phyloP scores from a whole-genome alignment of 2,797 vertebrate genomes.

The Sebastes itinus region DNA sequence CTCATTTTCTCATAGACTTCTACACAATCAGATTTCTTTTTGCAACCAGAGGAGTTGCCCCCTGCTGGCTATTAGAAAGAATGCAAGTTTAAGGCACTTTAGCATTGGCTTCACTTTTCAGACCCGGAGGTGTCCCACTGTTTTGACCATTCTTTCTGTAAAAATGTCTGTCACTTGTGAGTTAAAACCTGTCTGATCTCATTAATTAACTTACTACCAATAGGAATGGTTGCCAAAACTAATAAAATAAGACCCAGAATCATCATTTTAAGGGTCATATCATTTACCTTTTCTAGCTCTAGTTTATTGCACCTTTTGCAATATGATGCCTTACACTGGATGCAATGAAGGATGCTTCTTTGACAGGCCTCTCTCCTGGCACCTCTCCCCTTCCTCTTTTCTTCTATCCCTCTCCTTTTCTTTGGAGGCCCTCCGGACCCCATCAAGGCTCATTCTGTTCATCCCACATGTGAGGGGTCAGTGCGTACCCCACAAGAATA shows the following conservation, averaged over 20 bases:
- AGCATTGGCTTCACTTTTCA: too few species aligned
- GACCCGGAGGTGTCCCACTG: too few species aligned
- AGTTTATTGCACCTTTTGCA: not conserved
- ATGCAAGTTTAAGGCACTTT: too few species aligned
- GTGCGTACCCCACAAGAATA: constrained; percentile 71
- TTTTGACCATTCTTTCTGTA: too few species aligned
- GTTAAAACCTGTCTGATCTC: not conserved
- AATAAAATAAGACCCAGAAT: not conserved
- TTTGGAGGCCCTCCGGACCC: constrained; percentile 66
- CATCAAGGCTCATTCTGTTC: constrained; percentile 75
- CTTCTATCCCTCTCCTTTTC: constrained; percentile 54
- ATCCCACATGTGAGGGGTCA: constrained; percentile 77
- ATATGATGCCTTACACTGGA: constrained; percentile 1
- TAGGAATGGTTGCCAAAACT: not conserved
- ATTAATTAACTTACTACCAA: not conserved
- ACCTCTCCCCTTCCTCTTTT: constrained; percentile 51
- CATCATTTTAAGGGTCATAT: not conserved
- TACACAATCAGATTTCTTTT: accelerated
- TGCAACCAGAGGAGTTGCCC: too few species aligned
- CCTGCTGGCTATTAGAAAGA: accelerated
- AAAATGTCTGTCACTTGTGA: too few species aligned
- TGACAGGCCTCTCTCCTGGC: constrained; percentile 52
- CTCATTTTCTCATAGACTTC: too few species aligned
- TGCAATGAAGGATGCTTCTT: constrained; percentile 43
- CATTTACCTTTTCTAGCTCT: not conserved